A percentile compares a stretch with the other conserved stretches of the same genome.
phyloP scores from a whole-genome alignment of 2,113 vertebrate species.

The Bubalus kerabau region DNA sequence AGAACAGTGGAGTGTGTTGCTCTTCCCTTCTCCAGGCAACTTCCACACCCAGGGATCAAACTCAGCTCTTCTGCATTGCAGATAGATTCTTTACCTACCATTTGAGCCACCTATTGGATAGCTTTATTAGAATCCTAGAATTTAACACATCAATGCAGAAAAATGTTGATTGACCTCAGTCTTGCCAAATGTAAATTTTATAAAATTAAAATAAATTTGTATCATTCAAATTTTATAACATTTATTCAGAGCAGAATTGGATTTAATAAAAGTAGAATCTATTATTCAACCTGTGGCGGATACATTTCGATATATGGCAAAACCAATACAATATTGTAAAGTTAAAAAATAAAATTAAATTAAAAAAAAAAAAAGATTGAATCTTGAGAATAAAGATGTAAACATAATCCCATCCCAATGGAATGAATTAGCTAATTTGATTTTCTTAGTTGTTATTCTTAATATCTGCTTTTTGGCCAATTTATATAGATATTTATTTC shows the following conservation, averaged over 20 bases:
- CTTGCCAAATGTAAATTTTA: neutral
- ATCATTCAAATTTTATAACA: neutral
- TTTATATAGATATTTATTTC: neutral
- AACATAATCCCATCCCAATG: constrained; percentile 14
- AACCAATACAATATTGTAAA: too few relatives aligned
- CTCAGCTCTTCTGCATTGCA: neutral
- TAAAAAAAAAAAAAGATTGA: neutral
- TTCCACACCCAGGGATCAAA: neutral
- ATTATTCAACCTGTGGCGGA: neutral
- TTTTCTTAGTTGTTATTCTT: neutral
- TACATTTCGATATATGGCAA: too few relatives aligned
- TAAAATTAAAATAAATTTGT: constrained; percentile 37
- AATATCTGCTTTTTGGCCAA: neutral
- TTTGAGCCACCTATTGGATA: neutral
- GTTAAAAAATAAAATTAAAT: too few relatives aligned
- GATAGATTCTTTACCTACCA: neutral
- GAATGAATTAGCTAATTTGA: neutral
- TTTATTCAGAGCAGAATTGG: neutral
- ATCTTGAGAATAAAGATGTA: constrained; percentile 23
- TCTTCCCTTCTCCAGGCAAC: neutral
- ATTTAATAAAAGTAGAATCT: constrained; percentile 7
- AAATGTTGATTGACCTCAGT: neutral
- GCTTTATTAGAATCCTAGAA: neutral
- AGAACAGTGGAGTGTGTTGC: neutral
- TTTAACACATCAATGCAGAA: constrained; percentile 1